Evolutionary conservation across 2,113 vertebrate genomes (phyloP), one percentile per base, ranked within the genome.

Genomic region (Lasiurus borealis): DNA sequence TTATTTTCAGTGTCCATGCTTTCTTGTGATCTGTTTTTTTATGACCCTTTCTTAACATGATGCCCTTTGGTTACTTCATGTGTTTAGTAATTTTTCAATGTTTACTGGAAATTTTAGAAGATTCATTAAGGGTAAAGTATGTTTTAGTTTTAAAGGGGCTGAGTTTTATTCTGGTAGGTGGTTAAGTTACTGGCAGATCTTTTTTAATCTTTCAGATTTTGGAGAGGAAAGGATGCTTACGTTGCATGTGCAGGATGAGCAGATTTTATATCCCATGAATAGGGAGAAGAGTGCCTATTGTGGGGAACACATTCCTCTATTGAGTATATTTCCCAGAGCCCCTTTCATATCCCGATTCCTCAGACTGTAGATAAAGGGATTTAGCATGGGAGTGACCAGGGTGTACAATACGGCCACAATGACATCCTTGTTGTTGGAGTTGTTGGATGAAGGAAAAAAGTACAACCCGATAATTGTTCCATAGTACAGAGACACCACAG

Each of bases 351-450:
- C 91, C 48, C 0, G 11, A 62, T 96, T 97, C 68, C 96, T 97
- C 31, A 97, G 84, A 72, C 97, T 97, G 4, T 97, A 96, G 36
- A 97, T 97, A 13, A 97, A 96, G 23, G 96, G 97, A 50, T 97
- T 97, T 0, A 97, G 18, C 84, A 97, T 93, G 46, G 96, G 96
- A 1, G 75, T 97, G 25, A 96, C 83, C 5, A 97, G 10, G 4
- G 72, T 96, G 21, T 97, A 96, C n/a, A 97, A 8, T 19, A 96
- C 16, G 25, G 95, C 69, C 72, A 95, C 96, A 92, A 94, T 87
- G 29, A 90, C 77, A 95, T 97, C 72, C 15, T 96, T 95, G 15
- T 92, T 59, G 73, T 50, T 46, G 25, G 64, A 82, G 46, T 76
- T 66, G 87, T 5, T 88, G 3, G 90, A 57, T 76, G 92, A 50